Conservation (phyloP, 2,888 invertebrate genomes). For the Parasteatoda lunata region DNA sequence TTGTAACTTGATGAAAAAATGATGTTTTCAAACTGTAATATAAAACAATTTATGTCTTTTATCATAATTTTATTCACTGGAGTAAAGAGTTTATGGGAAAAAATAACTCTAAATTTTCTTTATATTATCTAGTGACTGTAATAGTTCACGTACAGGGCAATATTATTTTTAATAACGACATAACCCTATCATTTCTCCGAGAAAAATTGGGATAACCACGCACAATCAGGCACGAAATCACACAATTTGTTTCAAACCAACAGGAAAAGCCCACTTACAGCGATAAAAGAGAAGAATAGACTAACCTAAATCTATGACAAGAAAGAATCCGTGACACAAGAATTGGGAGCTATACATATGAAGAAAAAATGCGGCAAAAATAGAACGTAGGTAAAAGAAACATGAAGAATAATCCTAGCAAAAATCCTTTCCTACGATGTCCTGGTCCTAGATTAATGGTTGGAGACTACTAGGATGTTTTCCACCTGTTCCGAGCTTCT, state of each 20-base stretch:
- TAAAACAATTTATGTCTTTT: too few relatives aligned
- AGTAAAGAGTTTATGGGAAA: too few relatives aligned
- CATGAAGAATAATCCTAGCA: conserved; percentile 13
- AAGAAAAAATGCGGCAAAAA: conserved; percentile 22
- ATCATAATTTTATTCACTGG: too few relatives aligned
- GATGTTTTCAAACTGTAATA: too few relatives aligned
- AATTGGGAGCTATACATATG: conserved; percentile 33
- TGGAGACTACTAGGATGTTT: conserved; percentile 43
- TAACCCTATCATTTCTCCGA: conserved; percentile 8
- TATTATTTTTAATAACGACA: neutral
- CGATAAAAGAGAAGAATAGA: conserved; percentile 20
- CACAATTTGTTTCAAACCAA: neutral
- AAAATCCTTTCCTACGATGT: conserved; percentile 36
- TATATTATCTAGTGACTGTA: too few relatives aligned
- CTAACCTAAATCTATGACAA: conserved; percentile 32
- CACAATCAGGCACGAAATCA: conserved; percentile 10
- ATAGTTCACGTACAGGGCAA: neutral
- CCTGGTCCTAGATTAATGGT: conserved; percentile 54
- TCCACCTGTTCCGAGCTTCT: conserved; percentile 55
- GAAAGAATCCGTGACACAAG: conserved; percentile 48
- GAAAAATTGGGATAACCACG: conserved; percentile 5
- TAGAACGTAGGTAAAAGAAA: conserved; percentile 6
- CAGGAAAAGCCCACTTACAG: neutral
- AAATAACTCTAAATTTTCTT: too few relatives aligned
- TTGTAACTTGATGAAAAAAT: too few relatives aligned